A percentile compares a stretch with the other conserved stretches of the same genome.
Evolutionary conservation across 2,888 invertebrate species (phyloP).

Genomic region (Oegoconia quadripuncta): DNA sequence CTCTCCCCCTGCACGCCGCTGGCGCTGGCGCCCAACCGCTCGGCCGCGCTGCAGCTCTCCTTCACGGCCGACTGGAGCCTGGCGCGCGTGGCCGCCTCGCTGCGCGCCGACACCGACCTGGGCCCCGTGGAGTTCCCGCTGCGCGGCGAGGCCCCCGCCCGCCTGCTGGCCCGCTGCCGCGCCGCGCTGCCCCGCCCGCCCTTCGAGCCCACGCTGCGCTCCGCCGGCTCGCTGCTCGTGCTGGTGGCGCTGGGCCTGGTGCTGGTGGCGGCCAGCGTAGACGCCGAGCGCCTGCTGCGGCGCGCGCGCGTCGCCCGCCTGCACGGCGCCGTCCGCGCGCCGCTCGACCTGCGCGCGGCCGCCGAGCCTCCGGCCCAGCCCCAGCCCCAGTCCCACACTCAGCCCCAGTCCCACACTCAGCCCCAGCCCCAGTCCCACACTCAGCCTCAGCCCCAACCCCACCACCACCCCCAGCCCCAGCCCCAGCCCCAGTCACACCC

Average conservation of each 20-base stretch:
- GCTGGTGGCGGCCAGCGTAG: slow-evolving; percentile 35
- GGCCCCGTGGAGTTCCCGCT: slow-evolving; percentile 38
- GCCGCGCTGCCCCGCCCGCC: slow-evolving; percentile 63
- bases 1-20: slow-evolving; percentile 54
- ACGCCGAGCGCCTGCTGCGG: slow-evolving; percentile 31
- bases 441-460: slow-evolving; percentile 29
- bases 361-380: slow-evolving; percentile 19
- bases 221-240: slow-evolving; percentile 65
- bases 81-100: slow-evolving; percentile 38
- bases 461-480: slow-evolving; percentile 22
- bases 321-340: slow-evolving; percentile 25
- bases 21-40: slow-evolving; percentile 50
- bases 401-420: slow-evolving; percentile 21
- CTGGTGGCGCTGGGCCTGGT: slow-evolving; percentile 30
- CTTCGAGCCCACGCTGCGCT: slow-evolving; percentile 72
- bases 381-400: slow-evolving; percentile 19
- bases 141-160: slow-evolving; percentile 33
- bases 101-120: slow-evolving; percentile 36
- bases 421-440: slow-evolving; percentile 24
- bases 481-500: slow-evolving; percentile 23
- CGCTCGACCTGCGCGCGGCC: slow-evolving; percentile 34
- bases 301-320: slow-evolving; percentile 30
- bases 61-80: slow-evolving; percentile 56
- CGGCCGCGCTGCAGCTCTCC: slow-evolving; percentile 44
- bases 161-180: slow-evolving; percentile 37